A percentile compares a stretch with the other conserved stretches of the same genome.
Conservation (phyloP, 1,140 invertebrate species). For the Drosophila parabipectinata region DNA sequence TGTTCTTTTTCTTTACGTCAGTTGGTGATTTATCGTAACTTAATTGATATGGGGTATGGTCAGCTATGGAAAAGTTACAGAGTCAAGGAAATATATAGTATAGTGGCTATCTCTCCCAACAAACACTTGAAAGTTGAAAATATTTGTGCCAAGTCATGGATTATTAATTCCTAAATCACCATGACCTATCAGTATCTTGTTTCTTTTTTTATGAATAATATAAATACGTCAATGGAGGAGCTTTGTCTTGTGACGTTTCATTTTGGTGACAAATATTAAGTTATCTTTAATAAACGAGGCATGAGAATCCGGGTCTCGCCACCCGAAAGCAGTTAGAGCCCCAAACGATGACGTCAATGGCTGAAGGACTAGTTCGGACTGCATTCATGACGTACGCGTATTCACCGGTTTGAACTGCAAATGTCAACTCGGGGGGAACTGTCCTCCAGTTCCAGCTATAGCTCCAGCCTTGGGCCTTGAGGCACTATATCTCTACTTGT, state of each 20-base stretch:
- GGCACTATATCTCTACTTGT: not conserved
- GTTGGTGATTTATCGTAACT: conserved; percentile 35
- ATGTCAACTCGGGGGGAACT: conserved; percentile 12
- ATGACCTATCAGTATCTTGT: not conserved
- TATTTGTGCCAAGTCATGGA: not conserved
- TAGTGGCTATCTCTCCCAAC: no score
- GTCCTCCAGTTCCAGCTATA: not conserved
- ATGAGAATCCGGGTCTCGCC: not conserved
- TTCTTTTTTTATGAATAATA: not conserved
- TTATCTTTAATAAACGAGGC: no score
- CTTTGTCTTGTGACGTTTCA: no score
- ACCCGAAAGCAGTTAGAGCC: conserved; percentile 7
- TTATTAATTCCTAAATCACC: not conserved
- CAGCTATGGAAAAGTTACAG: not conserved
- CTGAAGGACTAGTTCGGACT: conserved; percentile 28
- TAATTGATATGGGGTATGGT: conserved; percentile 19
- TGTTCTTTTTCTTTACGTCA: conserved; percentile 7
- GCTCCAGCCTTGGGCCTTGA: conserved; percentile 6
- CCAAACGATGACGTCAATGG: conserved; percentile 43
- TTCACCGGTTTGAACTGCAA: conserved; percentile 61
- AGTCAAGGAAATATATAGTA: not conserved
- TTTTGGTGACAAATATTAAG: no score
- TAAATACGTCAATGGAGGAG: no score
- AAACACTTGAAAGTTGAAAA: not conserved
- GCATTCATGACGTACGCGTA: conserved; percentile 61